These are phyloP conservation scores for Diploptera punctata DNA, from an alignment of 2,888 invertebrate species.

Conservation along the genomic window DNA sequence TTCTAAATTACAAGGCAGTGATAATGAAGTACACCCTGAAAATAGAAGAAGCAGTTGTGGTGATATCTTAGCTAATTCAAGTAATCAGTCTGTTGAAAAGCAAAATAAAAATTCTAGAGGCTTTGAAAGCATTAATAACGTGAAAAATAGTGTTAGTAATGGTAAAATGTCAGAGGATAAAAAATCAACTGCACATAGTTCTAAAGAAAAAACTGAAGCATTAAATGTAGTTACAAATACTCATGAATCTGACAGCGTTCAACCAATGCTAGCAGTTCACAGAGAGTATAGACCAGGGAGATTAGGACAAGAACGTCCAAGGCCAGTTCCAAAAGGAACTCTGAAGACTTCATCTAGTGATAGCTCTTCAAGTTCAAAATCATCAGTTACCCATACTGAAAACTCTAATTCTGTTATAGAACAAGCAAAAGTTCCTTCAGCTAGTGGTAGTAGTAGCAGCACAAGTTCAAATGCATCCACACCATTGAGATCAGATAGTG, in stretches of 20 bases:
- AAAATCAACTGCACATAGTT: neutral
- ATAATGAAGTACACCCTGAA: neutral
- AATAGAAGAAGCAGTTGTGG: conserved; percentile 19
- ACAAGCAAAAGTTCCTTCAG: neutral
- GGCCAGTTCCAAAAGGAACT: conserved; percentile 2
- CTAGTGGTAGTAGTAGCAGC: conserved; percentile 12
- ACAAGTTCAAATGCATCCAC: conserved; percentile 30
- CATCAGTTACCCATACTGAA: conserved; percentile 31
- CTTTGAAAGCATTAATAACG: neutral
- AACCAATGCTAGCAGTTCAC: conserved; percentile 32
- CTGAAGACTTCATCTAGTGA: neutral
- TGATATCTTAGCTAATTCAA: conserved; percentile 2
- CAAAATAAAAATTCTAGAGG: neutral
- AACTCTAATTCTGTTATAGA: conserved; percentile 27
- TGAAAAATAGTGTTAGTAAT: neutral
- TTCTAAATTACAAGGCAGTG: neutral
- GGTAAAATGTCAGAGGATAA: neutral
- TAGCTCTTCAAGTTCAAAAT: conserved; percentile 12
- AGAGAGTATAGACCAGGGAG: conserved; percentile 37
- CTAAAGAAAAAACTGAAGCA: no score
- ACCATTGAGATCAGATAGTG: conserved; percentile 39
- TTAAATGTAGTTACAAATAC: neutral
- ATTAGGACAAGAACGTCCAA: conserved; percentile 22
- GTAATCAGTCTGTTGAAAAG: no score
- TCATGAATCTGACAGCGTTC: neutral